These are phyloP conservation scores for Anseranas semipalmata DNA, from an alignment of 2,113 vertebrate species.

Conservation along the genomic window DNA sequence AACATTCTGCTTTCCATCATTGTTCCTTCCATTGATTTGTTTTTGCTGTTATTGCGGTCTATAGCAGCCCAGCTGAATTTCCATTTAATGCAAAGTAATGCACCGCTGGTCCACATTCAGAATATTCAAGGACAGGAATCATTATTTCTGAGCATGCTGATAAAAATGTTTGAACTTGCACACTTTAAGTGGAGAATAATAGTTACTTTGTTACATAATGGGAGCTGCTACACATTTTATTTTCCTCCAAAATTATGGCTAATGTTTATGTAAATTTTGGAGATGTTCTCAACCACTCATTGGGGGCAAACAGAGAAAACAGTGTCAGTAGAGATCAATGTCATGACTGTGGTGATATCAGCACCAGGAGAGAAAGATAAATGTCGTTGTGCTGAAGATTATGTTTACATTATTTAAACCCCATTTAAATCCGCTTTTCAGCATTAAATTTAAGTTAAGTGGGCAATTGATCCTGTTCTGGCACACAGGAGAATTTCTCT, in stretches of 20 bases:
- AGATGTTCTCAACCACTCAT: background rate
- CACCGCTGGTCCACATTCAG: accelerated
- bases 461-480: background rate
- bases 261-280: background rate
- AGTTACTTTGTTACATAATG: background rate
- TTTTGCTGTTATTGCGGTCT: background rate
- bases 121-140: background rate
- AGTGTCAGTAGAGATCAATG: background rate
- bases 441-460: background rate
- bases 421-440: background rate
- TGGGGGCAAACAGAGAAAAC: background rate
- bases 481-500: background rate
- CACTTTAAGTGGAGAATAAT: background rate
- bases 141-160: background rate
- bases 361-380: background rate
- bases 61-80: background rate
- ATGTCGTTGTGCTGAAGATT: background rate
- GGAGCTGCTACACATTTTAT: background rate
- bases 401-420: background rate
- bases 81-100: background rate
- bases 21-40: background rate
- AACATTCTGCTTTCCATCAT: background rate
- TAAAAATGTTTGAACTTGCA: background rate
- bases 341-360: background rate
- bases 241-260: background rate